Percentiles rank a stretch among this genome's conserved stretches.
Conservation (phyloP, 2,113 vertebrate species). For the Esox niger region DNA sequence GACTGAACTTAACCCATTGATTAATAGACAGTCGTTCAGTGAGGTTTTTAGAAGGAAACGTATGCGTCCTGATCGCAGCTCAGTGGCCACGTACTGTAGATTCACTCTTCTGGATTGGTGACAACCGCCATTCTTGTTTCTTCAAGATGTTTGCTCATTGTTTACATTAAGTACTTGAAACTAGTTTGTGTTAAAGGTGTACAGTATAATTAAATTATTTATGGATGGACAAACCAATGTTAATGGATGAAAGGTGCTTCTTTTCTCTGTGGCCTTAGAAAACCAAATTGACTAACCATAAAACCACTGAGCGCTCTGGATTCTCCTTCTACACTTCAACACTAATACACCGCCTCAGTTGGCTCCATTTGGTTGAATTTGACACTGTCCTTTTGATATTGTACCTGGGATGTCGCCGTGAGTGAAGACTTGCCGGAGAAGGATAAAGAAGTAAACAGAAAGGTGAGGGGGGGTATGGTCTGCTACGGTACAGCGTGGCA, state of each 20-base stretch:
- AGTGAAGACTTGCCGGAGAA: conserved; percentile 32
- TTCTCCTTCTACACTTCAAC: background rate
- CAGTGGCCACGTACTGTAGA: conserved; percentile 50
- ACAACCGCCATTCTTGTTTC: conserved; percentile 27
- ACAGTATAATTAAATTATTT: conserved; percentile 35
- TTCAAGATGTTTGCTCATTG: conserved; percentile 46
- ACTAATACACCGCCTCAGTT: conserved; percentile 15
- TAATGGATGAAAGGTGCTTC: conserved; percentile 55
- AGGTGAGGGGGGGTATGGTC: conserved; percentile 49
- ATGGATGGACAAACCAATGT: conserved; percentile 38
- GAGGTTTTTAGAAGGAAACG: background rate
- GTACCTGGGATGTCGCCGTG: conserved; percentile 21
- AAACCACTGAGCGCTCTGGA: conserved; percentile 38
- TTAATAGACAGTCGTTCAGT: background rate
- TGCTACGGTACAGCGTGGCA: conserved; percentile 27
- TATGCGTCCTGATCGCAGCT: conserved; percentile 1
- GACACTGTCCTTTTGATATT: conserved; percentile 5
- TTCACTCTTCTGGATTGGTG: conserved; percentile 26
- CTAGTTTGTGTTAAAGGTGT: conserved; percentile 42
- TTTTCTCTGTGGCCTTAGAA: conserved; percentile 65
- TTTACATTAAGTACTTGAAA: conserved; percentile 71
- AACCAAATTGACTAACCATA: conserved; percentile 7
- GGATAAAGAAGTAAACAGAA: conserved; percentile 32
- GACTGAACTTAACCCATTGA: conserved; percentile 33
- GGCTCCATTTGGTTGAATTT: conserved; percentile 10